These are phyloP conservation scores for Arion vulgaris DNA, from an alignment of 1,140 invertebrate genomes.

Conservation along the genomic window DNA sequence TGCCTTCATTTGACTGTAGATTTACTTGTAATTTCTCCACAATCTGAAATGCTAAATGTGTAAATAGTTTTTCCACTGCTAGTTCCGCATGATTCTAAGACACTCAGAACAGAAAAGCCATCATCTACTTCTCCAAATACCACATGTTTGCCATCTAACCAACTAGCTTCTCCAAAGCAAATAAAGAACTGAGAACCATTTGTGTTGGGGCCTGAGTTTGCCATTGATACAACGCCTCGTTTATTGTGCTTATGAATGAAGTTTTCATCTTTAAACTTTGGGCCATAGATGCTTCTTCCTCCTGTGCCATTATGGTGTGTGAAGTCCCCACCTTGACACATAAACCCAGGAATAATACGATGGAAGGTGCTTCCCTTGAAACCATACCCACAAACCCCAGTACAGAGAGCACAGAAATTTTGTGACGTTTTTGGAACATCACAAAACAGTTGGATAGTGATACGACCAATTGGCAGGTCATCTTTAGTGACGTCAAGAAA, in stretches of 20 bases:
- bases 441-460: conserved; percentile 72
- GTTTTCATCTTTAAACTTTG: conserved; percentile 97
- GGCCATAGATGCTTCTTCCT: conserved; percentile 96
- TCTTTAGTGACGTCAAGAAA: conserved; percentile 16
- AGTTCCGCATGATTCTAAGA: conserved; percentile 81
- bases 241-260: conserved; percentile 94
- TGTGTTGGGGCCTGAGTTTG: conserved; percentile 95
- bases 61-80: conserved; percentile 90
- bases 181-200: conserved; percentile 99
- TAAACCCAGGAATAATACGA: conserved; percentile 75
- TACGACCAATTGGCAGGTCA: conserved; percentile 2
- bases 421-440: conserved; percentile 83
- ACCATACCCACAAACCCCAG: conserved; percentile 73
- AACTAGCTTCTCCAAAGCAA: conserved; percentile 94
- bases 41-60: conserved; percentile 86
- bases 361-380: conserved; percentile 73
- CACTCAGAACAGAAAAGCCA: conserved; percentile 95
- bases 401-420: conserved; percentile 75
- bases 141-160: conserved; percentile 93
- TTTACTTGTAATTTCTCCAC: conserved; percentile 83
- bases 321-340: conserved; percentile 90
- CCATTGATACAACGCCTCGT: conserved; percentile 90
- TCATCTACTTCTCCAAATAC: conserved; percentile 96
- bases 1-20: too few species aligned
- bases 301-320: conserved; percentile 78